A percentile compares a stretch with the other conserved stretches of the same genome.
phyloP scores from a whole-genome alignment of 2,113 vertebrate genomes.

The Electrona antarctica region DNA sequence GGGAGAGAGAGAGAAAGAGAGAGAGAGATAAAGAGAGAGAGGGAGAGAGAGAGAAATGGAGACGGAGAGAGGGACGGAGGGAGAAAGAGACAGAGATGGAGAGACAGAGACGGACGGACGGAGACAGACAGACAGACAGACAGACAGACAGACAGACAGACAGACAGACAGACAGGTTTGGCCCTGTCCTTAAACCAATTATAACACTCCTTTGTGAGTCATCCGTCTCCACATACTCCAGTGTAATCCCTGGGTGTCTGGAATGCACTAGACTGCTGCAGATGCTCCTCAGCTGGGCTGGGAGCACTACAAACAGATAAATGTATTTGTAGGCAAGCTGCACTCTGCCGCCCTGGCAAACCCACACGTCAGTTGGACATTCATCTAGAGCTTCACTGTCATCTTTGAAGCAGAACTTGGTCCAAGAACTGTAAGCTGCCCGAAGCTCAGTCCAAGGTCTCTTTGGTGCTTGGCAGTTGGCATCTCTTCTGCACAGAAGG shows the following conservation, averaged over 20 bases:
- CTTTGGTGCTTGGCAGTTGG: neutral
- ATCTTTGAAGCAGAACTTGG: neutral
- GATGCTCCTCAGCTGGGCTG: constrained; percentile 39
- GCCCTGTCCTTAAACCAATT: constrained; percentile 55
- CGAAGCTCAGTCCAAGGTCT: neutral
- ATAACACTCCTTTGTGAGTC: constrained; percentile 56
- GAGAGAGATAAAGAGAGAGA: neutral
- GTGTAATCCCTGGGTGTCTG: constrained; percentile 54
- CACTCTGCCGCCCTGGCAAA: constrained; percentile 25
- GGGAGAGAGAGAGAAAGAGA: neutral
- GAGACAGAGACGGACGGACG: neutral
- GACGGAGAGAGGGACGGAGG: too few species aligned
- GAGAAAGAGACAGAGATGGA: neutral
- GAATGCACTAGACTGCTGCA: constrained; percentile 38
- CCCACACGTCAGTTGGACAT: constrained; percentile 16
- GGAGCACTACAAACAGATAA: constrained; percentile 62
- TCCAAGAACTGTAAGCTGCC: neutral
- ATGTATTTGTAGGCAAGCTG: constrained; percentile 29
- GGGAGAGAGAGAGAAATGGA: neutral
- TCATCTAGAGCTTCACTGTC: constrained; percentile 5
- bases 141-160: neutral
- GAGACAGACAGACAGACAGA: constrained; percentile 15
- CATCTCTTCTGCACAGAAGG: neutral
- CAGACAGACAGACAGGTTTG: constrained; percentile 18
- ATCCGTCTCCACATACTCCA: constrained; percentile 50